phyloP scores from a whole-genome alignment of 2,797 vertebrate genomes.

The Buceros bicornis region DNA sequence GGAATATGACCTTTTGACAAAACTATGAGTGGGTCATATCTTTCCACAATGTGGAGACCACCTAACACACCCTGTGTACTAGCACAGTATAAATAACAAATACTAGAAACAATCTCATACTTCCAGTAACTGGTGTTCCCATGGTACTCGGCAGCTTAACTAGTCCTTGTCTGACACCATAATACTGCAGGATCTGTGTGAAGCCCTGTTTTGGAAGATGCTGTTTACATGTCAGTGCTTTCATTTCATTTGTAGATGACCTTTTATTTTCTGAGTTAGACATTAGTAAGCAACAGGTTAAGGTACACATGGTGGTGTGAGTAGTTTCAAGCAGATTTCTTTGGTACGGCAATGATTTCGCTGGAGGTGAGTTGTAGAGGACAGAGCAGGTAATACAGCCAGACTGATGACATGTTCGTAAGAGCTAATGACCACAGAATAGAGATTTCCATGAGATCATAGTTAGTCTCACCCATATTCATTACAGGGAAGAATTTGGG shows the following conservation, averaged over 20 bases:
- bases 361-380: slow-evolving; percentile 1
- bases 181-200: background rate
- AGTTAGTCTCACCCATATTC: slow-evolving; percentile 52
- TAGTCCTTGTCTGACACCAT: background rate
- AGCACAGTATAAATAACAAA: background rate
- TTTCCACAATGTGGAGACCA: background rate
- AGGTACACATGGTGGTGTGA: background rate
- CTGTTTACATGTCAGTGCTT: background rate
- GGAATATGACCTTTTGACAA: background rate
- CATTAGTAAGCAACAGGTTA: background rate
- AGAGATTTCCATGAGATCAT: slow-evolving; percentile 44
- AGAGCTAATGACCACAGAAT: slow-evolving; percentile 24
- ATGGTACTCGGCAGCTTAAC: background rate
- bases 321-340: background rate
- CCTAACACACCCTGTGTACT: background rate
- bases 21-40: background rate
- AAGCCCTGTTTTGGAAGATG: background rate
- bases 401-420: slow-evolving; percentile 38
- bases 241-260: background rate
- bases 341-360: background rate
- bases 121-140: background rate
- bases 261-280: background rate
- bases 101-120: background rate
- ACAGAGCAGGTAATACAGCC: background rate
- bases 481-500: slow-evolving; percentile 54